Evolutionary conservation across 92 coral and sea anemone genomes (phyloP), one percentile per base, ranked within the genome.

Genomic region (Virgularia gustaviana): DNA sequence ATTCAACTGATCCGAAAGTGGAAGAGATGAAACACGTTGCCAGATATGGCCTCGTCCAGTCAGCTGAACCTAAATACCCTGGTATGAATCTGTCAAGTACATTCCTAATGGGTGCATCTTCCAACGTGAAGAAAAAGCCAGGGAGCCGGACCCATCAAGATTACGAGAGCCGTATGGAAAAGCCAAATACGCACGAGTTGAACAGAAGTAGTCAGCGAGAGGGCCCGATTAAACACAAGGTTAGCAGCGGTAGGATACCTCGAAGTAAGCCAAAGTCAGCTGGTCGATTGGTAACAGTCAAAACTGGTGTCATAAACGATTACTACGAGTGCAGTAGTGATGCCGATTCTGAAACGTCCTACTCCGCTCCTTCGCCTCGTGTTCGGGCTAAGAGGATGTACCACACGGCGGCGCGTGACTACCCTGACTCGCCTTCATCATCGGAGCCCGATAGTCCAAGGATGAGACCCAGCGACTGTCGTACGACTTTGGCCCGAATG

Each of bases 321-420:
- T 62, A 52, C 56, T n/a, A n/a, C n/a, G 79, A 34, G 27, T 78
- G 77, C 79, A 86, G 98, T 55, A 89, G 95, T 70, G 98, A 92
- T 81, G 98, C 98, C 8, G 98, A 92, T 66, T 92, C 98, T 5
- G 98, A 92, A 58, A 92, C 89, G 27, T 92, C 98, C 11, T 92
- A 95, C 7, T 87, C 89, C 24, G 77, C 89, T 36, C 81, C 87
- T 29, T 53, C 83, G 29, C 80, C 96, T 22, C 82, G 83, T 22
- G 84, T 76, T 42, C 83, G 81, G 2, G 77, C 68, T 13, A 86
- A 73, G 45, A 15, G 49, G 10, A 55, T 68, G 51, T 65, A 32
- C 3, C 79, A 78, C 11, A 72, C 58, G 24, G 84, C 70, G 49
- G 79, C 71, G 19, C 74, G 77, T 13, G 87, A 83, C 27, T 72